Evolutionary conservation across 2,113 vertebrate genomes (phyloP).

Genomic region (Aphelocoma coerulescens): DNA sequence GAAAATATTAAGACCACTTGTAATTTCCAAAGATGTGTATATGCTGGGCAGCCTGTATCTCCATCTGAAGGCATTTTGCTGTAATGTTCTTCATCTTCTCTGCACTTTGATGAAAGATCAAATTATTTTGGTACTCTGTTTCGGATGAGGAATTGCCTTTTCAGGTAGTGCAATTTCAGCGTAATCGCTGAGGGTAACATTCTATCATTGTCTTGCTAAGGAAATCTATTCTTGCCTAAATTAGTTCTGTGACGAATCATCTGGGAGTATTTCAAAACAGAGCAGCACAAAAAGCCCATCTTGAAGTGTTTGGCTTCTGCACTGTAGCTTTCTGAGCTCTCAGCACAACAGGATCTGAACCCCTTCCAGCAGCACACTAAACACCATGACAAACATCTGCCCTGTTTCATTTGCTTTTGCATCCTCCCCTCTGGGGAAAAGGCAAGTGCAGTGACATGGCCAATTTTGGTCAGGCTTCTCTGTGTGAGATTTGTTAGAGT

Average conservation of each 20-base stretch:
- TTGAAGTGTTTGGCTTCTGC: constrained; percentile 30
- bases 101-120: constrained; percentile 3
- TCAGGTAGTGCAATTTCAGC: constrained; percentile 21
- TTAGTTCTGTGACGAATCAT: constrained; percentile 47
- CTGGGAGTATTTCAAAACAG: constrained; percentile 60
- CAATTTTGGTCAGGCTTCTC: not conserved
- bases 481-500: not conserved
- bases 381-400: not conserved
- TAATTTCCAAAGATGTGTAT: constrained; percentile 9
- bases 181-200: not conserved
- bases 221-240: constrained; percentile 29
- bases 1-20: constrained; percentile 38
- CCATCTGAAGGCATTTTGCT: constrained; percentile 13
- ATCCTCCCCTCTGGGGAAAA: not conserved
- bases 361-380: not conserved
- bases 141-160: constrained; percentile 27
- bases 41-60: constrained; percentile 20
- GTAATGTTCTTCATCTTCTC: constrained; percentile 21
- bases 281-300: constrained; percentile 41
- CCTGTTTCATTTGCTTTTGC: not conserved
- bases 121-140: constrained; percentile 6
- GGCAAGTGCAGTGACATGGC: not conserved
- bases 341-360: not conserved
- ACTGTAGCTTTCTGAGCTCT: not conserved
- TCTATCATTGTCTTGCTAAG: constrained; percentile 47